Conservation (phyloP, 2,888 invertebrate genomes). For the Achlya flavicornis region DNA sequence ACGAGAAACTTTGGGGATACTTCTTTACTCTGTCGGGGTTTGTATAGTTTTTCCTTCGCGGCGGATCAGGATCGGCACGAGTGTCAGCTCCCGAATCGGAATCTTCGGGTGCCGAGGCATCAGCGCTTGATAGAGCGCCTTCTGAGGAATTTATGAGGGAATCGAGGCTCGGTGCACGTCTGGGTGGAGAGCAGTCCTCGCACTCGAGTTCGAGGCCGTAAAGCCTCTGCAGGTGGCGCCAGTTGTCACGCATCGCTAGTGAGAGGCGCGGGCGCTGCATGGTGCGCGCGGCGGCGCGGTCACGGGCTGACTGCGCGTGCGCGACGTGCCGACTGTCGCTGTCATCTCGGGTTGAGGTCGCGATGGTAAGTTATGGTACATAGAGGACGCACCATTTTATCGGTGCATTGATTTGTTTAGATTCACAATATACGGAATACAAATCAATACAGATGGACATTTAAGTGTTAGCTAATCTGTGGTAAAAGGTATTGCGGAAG, state of each 20-base stretch:
- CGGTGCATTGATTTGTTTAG: constrained; percentile 15
- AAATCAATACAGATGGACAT: constrained; percentile 14
- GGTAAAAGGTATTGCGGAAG: neutral
- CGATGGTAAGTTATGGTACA: constrained; percentile 39
- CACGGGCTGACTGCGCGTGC: constrained; percentile 59
- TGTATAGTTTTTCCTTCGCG: constrained; percentile 48
- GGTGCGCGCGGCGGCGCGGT: constrained; percentile 78
- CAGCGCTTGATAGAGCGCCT: constrained; percentile 84
- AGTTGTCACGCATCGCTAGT: constrained; percentile 83
- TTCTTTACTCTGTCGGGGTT: constrained; percentile 59
- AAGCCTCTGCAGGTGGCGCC: constrained; percentile 78
- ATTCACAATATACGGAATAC: neutral
- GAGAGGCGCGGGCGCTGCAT: constrained; percentile 81
- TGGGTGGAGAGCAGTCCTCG: constrained; percentile 62
- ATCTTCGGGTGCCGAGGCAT: constrained; percentile 85
- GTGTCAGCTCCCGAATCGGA: constrained; percentile 88
- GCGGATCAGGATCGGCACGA: constrained; percentile 71
- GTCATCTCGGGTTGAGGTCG: constrained; percentile 40
- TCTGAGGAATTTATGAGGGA: constrained; percentile 88
- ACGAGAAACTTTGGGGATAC: constrained; percentile 78
- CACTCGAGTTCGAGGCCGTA: constrained; percentile 76
- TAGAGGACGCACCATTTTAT: constrained; percentile 29
- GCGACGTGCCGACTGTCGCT: constrained; percentile 39
- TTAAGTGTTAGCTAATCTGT: neutral
- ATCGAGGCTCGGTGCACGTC: constrained; percentile 85